Evolutionary conservation across 2,797 vertebrate species (phyloP), one percentile per base, ranked within the genome.

Genomic region (Alauda arvensis): DNA sequence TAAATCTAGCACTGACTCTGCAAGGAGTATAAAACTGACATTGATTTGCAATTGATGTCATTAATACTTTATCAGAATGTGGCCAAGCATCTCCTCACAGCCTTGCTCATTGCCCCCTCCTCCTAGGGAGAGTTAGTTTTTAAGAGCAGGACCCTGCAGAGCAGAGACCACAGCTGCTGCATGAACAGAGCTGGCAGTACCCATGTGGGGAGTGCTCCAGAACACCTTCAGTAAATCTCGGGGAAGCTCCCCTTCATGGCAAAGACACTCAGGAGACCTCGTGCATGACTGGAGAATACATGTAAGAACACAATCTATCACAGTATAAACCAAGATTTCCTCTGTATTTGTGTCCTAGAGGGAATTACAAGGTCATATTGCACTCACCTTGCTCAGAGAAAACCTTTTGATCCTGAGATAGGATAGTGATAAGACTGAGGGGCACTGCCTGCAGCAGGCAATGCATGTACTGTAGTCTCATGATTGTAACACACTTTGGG

Each of bases 131-230:
- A 19, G 8, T 49, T 26, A 6, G 26, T 40, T 70, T 60, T 43
- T 10, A 25, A 53, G 29, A 75, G 40, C 70, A 55, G 26, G 10
- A 8, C 12, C 4, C 28, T 59, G 31, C 66, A 75, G 59, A 74
- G 51, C 69, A 68, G 76, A 65, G 68, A 23, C 6, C 61, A 23
- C 1, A 0, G 1, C 15, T 52, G 52, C 63, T 72, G 13, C 7
- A 12, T 17, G 63, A 46, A 28, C 7, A 23, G 45, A 45, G 59
- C 37, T 28, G 37, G 57, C 31, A 40, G 56, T 3, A 5, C 29
- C 23, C 14, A 8, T 3, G 1, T 0, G 1, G 6, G 4, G 12
- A 46, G 20, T 6, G 33, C 51, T 68, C 60, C 63, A 37, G 43
- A 71, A 51, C 10, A 40, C 0, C 0, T 34, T 33, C 6, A 33